Evolutionary conservation across 1,140 invertebrate genomes (phyloP), one percentile per base, ranked within the genome.

Genomic region (Aphidius ervi): DNA sequence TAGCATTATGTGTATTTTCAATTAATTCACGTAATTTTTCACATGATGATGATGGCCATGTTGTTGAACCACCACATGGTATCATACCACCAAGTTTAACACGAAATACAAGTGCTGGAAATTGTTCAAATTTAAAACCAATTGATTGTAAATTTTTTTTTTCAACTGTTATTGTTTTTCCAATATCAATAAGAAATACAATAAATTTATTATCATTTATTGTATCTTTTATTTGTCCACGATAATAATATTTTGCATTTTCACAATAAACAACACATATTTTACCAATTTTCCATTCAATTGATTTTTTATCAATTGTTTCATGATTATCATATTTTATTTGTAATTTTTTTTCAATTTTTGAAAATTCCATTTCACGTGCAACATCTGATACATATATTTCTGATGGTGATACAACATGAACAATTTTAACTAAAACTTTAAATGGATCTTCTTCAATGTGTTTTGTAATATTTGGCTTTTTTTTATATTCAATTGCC

Each of bases 121-220:
- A 0, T 68, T 55, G 0, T 67, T 54, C 43, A 85, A 86, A 23
- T 77, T 62, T 4, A 64, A 5, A 5, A 74, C 59, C 3, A 86
- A 64, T 16, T 5, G 72, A 69, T 56, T 76, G 75, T 23, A 87
- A 63, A 31, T 74, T 67, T 3, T 71, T 47, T 0, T 74, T 37
- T 0, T 71, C 60, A 5, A 85, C 74, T 0, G 67, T 76, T 67
- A 83, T 81, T 1, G 74, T 70, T 37, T 71, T 68, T 4, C 79
- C 83, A n/a, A 81, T 71, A 63, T 87, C 85, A 8, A 79, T 79
- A 8, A 83, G 78, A 48, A 82, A 84, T 4, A 84, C 78, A 46
- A 70, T 64, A 0, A 68, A 75, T 9, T 75, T 68, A 4, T 63
- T 66, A 6, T 73, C 62, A 0, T 61, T 47, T 5, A 67, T 59